Percentiles rank a stretch among this genome's conserved stretches.
phyloP scores from a whole-genome alignment of 1,140 invertebrate genomes.

The Trissolcus basalis region DNA sequence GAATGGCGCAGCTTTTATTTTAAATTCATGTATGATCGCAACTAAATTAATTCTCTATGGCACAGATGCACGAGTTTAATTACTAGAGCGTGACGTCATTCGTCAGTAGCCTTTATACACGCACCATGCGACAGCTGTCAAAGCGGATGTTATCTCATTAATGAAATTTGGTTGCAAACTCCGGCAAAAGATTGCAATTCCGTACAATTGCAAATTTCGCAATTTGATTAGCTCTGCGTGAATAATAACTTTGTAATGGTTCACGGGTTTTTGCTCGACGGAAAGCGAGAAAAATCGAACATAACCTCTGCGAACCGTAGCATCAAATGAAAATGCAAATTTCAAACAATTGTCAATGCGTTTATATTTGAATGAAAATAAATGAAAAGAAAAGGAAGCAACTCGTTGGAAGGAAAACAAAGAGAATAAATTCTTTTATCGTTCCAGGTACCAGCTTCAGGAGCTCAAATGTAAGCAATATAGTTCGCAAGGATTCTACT shows the following conservation, averaged over 20 bases:
- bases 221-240: conserved; percentile 54
- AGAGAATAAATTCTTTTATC: conserved; percentile 25
- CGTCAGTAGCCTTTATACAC: conserved; percentile 62
- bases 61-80: conserved; percentile 62
- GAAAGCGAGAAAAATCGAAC: not conserved
- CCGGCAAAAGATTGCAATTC: conserved; percentile 55
- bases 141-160: conserved; percentile 62
- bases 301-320: not conserved
- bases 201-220: conserved; percentile 53
- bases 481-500: conserved; percentile 12
- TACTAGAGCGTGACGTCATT: conserved; percentile 63
- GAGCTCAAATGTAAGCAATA: conserved; percentile 44
- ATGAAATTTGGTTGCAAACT: conserved; percentile 60
- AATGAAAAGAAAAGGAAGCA: no score
- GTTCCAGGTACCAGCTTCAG: conserved; percentile 28
- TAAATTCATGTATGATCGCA: conserved; percentile 59
- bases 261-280: not conserved
- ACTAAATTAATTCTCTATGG: conserved; percentile 60
- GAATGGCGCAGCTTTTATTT: conserved; percentile 44
- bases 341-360: no score
- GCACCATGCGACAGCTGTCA: conserved; percentile 62
- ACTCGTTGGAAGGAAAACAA: no score
- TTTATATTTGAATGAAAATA: no score
- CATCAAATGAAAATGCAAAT: not conserved
- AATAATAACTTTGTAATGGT: conserved; percentile 50